phyloP scores from a whole-genome alignment of 2,113 vertebrate genomes.

The Lagopus muta region DNA sequence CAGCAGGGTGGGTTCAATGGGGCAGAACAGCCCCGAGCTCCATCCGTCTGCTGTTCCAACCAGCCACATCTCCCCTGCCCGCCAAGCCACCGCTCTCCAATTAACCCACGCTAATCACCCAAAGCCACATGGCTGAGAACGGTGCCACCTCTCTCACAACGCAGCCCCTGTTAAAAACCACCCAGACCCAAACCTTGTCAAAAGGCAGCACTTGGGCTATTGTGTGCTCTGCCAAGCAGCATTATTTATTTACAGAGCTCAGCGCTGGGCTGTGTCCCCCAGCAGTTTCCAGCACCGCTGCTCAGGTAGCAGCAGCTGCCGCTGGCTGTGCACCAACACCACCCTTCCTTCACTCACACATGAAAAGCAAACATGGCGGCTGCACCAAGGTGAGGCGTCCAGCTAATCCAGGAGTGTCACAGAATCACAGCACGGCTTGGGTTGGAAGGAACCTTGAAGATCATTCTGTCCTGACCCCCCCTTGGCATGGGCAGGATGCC shows the following conservation, averaged over 20 bases:
- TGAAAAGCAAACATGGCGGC: neutral
- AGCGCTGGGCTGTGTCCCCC: neutral
- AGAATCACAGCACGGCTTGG: neutral
- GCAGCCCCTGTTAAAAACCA: neutral
- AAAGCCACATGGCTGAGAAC: neutral
- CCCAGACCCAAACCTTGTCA: constrained; percentile 10
- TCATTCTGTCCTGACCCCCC: no score
- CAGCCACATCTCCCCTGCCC: neutral
- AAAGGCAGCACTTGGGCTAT: neutral
- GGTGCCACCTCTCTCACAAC: neutral
- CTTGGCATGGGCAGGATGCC: neutral
- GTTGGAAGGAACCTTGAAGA: neutral
- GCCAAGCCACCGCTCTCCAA: neutral
- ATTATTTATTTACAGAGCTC: neutral
- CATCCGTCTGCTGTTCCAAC: neutral
- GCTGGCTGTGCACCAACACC: accelerated
- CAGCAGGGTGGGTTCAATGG: neutral
- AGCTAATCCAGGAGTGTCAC: neutral
- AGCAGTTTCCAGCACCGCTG: neutral
- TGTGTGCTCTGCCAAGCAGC: neutral
- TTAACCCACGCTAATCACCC: neutral
- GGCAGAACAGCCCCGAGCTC: neutral
- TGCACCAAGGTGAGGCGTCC: neutral
- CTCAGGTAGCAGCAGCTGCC: neutral
- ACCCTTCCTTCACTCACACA: accelerated